These are phyloP conservation scores for Silurus glanis DNA, from an alignment of 2,113 vertebrate species.

Conservation along the genomic window DNA sequence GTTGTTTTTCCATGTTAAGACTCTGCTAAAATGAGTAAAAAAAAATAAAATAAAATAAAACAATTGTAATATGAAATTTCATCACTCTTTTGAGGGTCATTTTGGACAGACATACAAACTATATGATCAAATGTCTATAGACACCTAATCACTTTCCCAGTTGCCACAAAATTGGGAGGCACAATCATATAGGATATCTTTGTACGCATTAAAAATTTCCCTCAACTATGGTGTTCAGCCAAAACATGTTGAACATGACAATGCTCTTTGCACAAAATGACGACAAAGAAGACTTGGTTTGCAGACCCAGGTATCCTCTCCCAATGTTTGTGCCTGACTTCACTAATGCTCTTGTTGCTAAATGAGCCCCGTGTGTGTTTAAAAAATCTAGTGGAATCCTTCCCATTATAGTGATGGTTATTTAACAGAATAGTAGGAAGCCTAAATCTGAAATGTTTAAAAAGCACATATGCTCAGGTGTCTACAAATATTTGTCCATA, in stretches of 20 bases:
- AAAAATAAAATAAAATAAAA: background rate
- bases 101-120: conserved; percentile 16
- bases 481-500: background rate
- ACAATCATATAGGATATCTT: background rate
- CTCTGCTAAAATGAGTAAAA: conserved; percentile 47
- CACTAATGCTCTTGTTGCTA: background rate
- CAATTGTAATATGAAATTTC: background rate
- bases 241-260: background rate
- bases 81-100: background rate
- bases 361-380: background rate
- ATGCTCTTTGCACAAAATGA: background rate
- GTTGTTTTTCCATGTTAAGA: conserved; percentile 64
- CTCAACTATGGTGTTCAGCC: background rate
- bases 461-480: background rate
- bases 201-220: background rate
- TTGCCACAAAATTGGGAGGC: background rate
- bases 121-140: background rate
- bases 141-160: background rate
- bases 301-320: background rate
- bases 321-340: background rate
- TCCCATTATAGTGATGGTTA: background rate
- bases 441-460: background rate
- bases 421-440: background rate
- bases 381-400: background rate
- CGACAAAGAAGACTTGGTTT: background rate